Percentiles rank a stretch among this genome's conserved stretches.
Evolutionary conservation across 92 coral and sea anemone genomes (phyloP).

Genomic region (Epizoanthus illoricatus): DNA sequence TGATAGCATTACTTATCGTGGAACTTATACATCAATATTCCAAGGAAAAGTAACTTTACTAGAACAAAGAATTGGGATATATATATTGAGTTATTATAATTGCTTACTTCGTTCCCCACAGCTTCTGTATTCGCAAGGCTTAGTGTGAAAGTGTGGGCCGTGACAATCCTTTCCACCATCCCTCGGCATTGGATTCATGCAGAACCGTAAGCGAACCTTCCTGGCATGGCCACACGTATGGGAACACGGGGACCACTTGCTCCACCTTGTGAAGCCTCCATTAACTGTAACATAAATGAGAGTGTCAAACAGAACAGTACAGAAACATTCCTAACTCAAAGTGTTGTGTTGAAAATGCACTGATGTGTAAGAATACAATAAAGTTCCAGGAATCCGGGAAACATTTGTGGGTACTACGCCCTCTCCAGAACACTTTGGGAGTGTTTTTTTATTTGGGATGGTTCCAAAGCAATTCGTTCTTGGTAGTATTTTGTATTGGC

Average conservation of each 20-base stretch:
- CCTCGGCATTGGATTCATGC: neutral
- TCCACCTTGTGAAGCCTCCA: constrained; percentile 29
- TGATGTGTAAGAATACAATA: too few species aligned
- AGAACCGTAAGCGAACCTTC: constrained; percentile 26
- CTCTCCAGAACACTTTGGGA: too few species aligned
- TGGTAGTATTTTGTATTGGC: too few species aligned
- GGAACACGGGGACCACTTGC: constrained; percentile 35
- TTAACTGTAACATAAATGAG: neutral
- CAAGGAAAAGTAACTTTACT: too few species aligned
- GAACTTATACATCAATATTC: too few species aligned
- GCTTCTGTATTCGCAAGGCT: constrained; percentile 17
- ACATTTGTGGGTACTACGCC: too few species aligned
- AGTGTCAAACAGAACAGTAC: neutral
- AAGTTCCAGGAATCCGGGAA: too few species aligned
- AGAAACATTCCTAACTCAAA: neutral
- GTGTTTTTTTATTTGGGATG: too few species aligned
- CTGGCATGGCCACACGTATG: constrained; percentile 34
- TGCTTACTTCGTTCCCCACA: constrained; percentile 24
- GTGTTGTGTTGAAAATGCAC: neutral
- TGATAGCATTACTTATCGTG: too few species aligned
- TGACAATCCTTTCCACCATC: neutral
- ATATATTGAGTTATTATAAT: neutral
- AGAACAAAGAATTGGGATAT: too few species aligned
- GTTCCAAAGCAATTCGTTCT: too few species aligned
- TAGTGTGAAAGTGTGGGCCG: constrained; percentile 14